These are phyloP conservation scores for Nipponia nippon DNA, from an alignment of 2,113 vertebrate species.

Conservation along the genomic window DNA sequence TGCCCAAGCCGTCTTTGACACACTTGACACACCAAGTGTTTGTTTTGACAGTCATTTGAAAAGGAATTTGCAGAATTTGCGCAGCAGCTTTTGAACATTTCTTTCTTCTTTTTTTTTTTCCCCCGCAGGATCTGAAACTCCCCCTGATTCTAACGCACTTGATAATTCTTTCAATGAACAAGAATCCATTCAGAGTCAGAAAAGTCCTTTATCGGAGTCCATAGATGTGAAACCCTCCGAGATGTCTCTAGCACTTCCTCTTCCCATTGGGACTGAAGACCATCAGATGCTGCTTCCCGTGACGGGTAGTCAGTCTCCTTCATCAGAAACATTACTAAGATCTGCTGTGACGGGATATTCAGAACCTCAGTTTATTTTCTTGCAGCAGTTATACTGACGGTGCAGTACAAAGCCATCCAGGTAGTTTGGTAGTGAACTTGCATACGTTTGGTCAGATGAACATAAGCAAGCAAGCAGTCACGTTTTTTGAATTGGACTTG, in stretches of 20 bases:
- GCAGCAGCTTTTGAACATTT: neutral
- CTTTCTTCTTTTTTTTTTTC: neutral
- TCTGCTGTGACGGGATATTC: constrained; percentile 75
- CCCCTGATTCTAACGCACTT: constrained; percentile 53
- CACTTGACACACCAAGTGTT: neutral
- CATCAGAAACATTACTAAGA: constrained; percentile 74
- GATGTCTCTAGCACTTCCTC: constrained; percentile 74
- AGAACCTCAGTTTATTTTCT: constrained; percentile 82
- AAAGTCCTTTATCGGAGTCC: constrained; percentile 73
- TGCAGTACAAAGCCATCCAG: neutral
- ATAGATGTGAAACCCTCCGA: constrained; percentile 79
- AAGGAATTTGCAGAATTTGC: neutral
- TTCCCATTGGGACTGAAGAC: constrained; percentile 77
- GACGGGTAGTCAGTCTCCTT: constrained; percentile 71
- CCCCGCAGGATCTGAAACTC: constrained; percentile 69
- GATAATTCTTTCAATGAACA: constrained; percentile 70
- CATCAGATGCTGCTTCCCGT: constrained; percentile 78
- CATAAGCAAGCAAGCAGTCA: neutral
- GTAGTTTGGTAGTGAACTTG: neutral
- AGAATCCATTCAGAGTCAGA: constrained; percentile 73
- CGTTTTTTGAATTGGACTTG: neutral
- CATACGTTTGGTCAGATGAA: constrained; percentile 39
- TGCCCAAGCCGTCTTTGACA: neutral
- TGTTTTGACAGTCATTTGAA: neutral
- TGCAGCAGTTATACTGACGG: constrained; percentile 81